phyloP scores from a whole-genome alignment of 2,797 vertebrate genomes.

The Malacoctenus gilli region DNA sequence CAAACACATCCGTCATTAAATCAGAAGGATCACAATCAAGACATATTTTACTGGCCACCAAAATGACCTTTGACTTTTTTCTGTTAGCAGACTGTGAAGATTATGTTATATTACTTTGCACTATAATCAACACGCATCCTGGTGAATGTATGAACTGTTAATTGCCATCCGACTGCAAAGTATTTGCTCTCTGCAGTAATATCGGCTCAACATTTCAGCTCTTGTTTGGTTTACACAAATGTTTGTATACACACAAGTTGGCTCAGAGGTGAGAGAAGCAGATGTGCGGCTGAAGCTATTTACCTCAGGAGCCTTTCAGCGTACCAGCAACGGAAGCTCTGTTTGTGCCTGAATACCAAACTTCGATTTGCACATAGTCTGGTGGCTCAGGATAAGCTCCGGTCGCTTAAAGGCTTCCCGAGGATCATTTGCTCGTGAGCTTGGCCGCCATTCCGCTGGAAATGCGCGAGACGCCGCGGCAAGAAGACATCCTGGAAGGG shows the following conservation, averaged over 20 bases:
- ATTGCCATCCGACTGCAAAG: too few species aligned
- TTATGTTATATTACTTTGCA: too few species aligned
- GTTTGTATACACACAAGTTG: constrained; percentile 19
- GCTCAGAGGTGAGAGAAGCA: background rate
- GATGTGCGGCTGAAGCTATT: constrained; percentile 18
- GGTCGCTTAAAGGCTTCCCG: constrained; percentile 30
- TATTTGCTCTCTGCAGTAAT: constrained; percentile 3
- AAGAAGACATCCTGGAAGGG: constrained; percentile 20
- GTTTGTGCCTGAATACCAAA: constrained; percentile 34
- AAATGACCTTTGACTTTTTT: too few species aligned
- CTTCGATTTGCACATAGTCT: constrained; percentile 21
- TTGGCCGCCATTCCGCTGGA: background rate
- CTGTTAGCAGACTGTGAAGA: too few species aligned
- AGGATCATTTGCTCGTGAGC: constrained; percentile 23
- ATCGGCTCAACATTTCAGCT: constrained; percentile 4
- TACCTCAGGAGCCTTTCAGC: constrained; percentile 13
- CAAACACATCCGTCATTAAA: too few species aligned
- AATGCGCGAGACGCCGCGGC: constrained; percentile 4
- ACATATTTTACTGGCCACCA: too few species aligned
- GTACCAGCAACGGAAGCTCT: constrained; percentile 16
- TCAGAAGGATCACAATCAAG: too few species aligned
- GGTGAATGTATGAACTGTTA: too few species aligned
- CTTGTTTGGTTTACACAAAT: constrained; percentile 33
- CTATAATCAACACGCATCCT: too few species aligned
- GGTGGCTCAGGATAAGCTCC: constrained; percentile 37